phyloP scores from a whole-genome alignment of 1,140 invertebrate genomes.

The Scaptomyza montana region DNA sequence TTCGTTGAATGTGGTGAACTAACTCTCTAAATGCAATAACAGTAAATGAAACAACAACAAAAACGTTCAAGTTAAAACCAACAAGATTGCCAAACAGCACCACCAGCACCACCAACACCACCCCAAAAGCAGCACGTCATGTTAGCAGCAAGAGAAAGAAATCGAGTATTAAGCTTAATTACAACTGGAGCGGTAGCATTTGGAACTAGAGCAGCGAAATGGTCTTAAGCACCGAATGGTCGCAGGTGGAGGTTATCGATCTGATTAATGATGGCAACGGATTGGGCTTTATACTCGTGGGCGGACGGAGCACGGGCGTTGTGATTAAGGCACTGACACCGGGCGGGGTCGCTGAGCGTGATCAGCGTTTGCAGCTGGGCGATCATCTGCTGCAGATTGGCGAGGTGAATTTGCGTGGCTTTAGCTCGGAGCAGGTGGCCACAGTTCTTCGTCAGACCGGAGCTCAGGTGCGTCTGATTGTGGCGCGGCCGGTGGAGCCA shows the following conservation, averaged over 20 bases:
- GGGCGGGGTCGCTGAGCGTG: conserved; percentile 95
- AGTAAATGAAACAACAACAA: conserved; percentile 41
- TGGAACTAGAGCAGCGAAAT: conserved; percentile 71
- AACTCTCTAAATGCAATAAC: conserved; percentile 60
- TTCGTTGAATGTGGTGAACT: conserved; percentile 41
- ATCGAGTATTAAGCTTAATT: background rate
- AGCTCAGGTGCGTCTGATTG: conserved; percentile 93
- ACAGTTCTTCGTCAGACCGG: conserved; percentile 95
- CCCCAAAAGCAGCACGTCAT: conserved; percentile 47
- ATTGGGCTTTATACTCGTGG: conserved; percentile 96
- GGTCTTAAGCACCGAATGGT: conserved; percentile 95
- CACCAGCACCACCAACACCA: conserved; percentile 56
- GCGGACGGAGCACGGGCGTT: conserved; percentile 97
- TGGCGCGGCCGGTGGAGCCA: conserved; percentile 93
- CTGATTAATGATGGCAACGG: conserved; percentile 92
- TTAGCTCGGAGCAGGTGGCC: conserved; percentile 97
- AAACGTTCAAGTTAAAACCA: background rate
- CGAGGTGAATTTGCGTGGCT: conserved; percentile 94
- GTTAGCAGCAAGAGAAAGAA: conserved; percentile 50
- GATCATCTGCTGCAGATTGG: conserved; percentile 98
- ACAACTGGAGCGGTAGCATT: conserved; percentile 15
- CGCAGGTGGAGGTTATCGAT: conserved; percentile 95
- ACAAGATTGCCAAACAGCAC: conserved; percentile 30
- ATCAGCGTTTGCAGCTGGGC: conserved; percentile 93
- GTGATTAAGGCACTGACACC: conserved; percentile 96